Conservation (phyloP, 2,888 invertebrate genomes). For the Ichneumon xanthorius region DNA sequence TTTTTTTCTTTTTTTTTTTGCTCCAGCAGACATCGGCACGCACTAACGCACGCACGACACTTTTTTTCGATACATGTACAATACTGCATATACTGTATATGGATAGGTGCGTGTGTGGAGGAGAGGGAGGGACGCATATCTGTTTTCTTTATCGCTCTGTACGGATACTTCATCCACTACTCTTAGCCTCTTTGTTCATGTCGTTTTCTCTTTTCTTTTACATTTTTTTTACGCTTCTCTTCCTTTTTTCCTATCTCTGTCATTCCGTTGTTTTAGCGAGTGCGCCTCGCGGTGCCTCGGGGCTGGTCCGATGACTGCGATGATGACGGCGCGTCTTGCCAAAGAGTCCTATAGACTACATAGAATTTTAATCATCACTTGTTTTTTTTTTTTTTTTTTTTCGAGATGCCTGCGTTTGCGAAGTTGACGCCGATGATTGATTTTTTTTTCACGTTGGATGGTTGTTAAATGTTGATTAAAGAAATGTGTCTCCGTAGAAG, state of each 20-base stretch:
- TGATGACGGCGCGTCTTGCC: constrained; percentile 56
- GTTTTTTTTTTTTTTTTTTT: neutral
- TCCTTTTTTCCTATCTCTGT: constrained; percentile 6
- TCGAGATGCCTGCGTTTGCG: neutral
- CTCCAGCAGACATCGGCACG: constrained; percentile 49
- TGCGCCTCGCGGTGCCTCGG: constrained; percentile 57
- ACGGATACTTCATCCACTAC: constrained; percentile 55
- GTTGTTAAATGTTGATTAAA: neutral
- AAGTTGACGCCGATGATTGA: neutral
- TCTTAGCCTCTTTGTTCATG: constrained; percentile 60
- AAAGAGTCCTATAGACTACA: constrained; percentile 47
- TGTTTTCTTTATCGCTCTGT: constrained; percentile 57
- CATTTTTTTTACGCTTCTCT: constrained; percentile 19
- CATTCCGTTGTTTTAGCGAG: constrained; percentile 58
- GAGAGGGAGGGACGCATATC: neutral
- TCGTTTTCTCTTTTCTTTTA: constrained; percentile 53
- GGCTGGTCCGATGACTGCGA: constrained; percentile 65
- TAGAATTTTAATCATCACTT: constrained; percentile 64
- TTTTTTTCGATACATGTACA: constrained; percentile 51
- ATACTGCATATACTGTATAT: constrained; percentile 31
- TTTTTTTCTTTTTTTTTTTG: constrained; percentile 61
- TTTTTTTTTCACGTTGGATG: constrained; percentile 31
- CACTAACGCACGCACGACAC: constrained; percentile 53
- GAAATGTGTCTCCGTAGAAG: neutral
- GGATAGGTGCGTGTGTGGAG: constrained; percentile 57